A percentile compares a stretch with the other conserved stretches of the same genome.
Conservation (phyloP, 2,888 invertebrate species). For the Mythimna pallens region DNA sequence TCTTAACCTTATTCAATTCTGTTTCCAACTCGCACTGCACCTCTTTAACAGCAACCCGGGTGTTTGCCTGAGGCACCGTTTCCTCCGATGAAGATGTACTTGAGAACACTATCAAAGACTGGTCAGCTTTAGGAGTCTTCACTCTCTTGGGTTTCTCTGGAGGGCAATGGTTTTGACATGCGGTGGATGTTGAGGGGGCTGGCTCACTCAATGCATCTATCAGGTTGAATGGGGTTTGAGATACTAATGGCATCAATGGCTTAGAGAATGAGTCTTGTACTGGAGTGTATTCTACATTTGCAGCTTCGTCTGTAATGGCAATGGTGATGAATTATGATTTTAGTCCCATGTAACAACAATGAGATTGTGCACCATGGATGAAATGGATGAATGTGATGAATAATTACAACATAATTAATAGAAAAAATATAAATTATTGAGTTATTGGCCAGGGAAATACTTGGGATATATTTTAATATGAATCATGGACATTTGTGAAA, state of each 20-base stretch:
- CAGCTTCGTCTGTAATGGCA: constrained; percentile 70
- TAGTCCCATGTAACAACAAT: no score
- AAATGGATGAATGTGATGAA: no score
- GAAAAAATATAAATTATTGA: background rate
- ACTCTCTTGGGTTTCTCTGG: constrained; percentile 69
- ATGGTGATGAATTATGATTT: constrained; percentile 6
- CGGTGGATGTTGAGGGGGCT: constrained; percentile 75
- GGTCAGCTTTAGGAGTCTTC: constrained; percentile 74
- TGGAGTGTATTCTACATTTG: constrained; percentile 72
- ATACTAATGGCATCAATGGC: constrained; percentile 46
- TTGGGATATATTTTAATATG: no score
- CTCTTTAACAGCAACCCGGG: constrained; percentile 66
- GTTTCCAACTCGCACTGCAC: constrained; percentile 70
- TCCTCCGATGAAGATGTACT: constrained; percentile 81
- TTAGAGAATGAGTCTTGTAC: constrained; percentile 74
- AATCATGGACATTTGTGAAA: no score
- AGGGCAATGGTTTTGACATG: constrained; percentile 74
- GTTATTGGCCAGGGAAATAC: no score
- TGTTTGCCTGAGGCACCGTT: constrained; percentile 72
- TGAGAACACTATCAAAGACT: constrained; percentile 81
- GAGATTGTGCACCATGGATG: no score
- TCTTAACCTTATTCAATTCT: constrained; percentile 62
- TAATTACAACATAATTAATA: no score
- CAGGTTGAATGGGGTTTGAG: constrained; percentile 70
- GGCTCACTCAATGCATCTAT: constrained; percentile 82